A percentile compares a stretch with the other conserved stretches of the same genome.
Evolutionary conservation across 1,140 invertebrate genomes (phyloP).

Genomic region (Habropoda laboriosa): DNA sequence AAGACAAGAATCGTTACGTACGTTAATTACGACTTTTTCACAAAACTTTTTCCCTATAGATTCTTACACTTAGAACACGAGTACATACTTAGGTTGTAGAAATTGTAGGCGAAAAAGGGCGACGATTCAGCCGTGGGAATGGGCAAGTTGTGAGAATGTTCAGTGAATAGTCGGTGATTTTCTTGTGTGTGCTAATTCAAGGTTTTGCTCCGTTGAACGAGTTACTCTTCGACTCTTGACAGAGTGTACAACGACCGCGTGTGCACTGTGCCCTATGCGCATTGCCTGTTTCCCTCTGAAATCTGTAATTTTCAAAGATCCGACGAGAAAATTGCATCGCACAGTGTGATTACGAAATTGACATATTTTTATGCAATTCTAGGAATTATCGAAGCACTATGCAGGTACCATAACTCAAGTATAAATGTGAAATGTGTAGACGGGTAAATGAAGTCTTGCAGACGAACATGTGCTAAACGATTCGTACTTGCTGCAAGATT

Average conservation of each 20-base stretch:
- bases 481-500: no score
- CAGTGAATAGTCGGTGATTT: constrained; percentile 38
- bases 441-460: no score
- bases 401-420: no score
- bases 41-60: background rate
- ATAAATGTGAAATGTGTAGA: no score
- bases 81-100: background rate
- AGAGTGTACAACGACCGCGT: constrained; percentile 44
- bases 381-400: background rate
- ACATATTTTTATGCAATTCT: background rate
- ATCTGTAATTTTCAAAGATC: background rate
- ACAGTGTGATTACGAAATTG: background rate
- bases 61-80: background rate
- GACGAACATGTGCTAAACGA: no score
- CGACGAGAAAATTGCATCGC: background rate
- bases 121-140: constrained; percentile 41
- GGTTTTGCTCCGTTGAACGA: constrained; percentile 59
- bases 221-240: constrained; percentile 52
- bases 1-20: no score
- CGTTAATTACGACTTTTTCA: background rate
- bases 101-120: background rate
- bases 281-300: background rate
- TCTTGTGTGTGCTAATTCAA: constrained; percentile 58
- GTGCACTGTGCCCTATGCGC: background rate
- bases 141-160: constrained; percentile 45